These are phyloP conservation scores for Chorisops tibialis DNA, from an alignment of 2,888 invertebrate species.

Conservation along the genomic window DNA sequence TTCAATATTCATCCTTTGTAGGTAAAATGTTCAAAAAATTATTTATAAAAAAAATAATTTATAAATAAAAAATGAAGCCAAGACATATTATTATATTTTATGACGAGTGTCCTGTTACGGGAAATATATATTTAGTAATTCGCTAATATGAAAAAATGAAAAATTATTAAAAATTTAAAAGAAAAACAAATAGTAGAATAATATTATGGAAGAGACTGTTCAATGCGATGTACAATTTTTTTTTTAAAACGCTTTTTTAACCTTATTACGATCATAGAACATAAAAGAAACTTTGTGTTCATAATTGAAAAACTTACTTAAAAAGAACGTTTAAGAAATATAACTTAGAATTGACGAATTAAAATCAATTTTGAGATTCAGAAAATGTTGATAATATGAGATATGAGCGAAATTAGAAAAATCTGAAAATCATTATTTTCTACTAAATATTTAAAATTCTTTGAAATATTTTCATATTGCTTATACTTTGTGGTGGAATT, in stretches of 20 bases:
- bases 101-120: no score
- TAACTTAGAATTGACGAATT: not conserved
- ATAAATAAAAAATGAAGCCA: no score
- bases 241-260: not conserved
- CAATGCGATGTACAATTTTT: constrained; percentile 29
- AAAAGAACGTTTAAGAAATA: no score
- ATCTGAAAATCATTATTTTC: constrained; percentile 7
- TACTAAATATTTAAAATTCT: not conserved
- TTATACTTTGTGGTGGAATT: constrained; percentile 2
- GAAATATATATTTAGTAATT: no score
- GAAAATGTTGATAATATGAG: no score
- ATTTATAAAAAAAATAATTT: no score
- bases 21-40: no score
- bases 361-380: no score
- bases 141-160: no score
- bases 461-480: not conserved
- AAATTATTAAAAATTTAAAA: not conserved
- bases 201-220: constrained; percentile 24
- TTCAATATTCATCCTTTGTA: no score
- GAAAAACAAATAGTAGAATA: not conserved
- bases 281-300: constrained; percentile 2
- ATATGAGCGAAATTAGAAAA: not conserved
- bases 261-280: constrained; percentile 20
- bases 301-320: not conserved
- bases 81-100: no score